Evolutionary conservation across 2,113 vertebrate genomes (phyloP), one percentile per base, ranked within the genome.

Genomic region (Columba livia): DNA sequence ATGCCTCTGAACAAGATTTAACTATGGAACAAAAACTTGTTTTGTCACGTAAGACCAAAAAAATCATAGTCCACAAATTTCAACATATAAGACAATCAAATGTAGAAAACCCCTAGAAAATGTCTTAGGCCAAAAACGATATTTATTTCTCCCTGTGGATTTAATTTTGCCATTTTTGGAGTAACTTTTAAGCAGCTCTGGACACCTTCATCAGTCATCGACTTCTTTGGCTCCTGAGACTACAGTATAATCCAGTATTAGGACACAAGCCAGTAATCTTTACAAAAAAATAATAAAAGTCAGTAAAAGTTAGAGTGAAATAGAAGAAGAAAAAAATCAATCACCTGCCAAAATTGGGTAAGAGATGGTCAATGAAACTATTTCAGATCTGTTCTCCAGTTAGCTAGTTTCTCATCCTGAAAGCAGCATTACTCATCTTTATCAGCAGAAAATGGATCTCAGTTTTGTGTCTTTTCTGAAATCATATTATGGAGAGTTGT

Each of bases 331-430:
- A 81, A 61, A 82, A 93, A 88, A 77, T 61, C 77, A 64, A 75
- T 75, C 57, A 44, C 50, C 58, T 66, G 40, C 58, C 62, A 77
- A 70, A 85, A 88, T 31, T 93, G 40, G 25, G 23, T 84, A 84
- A 89, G 69, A 61, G 66, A 67, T 72, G 6, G n/a, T 75, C 78
- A 94, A 28, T 85, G 54, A 92, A 92, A 62, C 51, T 50, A 69
- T 88, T 95, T 94, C 74, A 72, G 44, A 82, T 77, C 70, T 91
- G 40, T 87, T 93, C 62, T 94, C 32, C 71, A 74, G 75, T 73
- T 83, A 85, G 54, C 36, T 73, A 51, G 18, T 54, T 96, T 94
- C 58, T 34, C 34, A 57, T 53, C 15, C 84, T 72, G 66, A 82
- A 94, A 82, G 44, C 7, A 79, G 32, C 25, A 56, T 12, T 85